Percentiles rank a stretch among this genome's conserved stretches.
phyloP scores from a whole-genome alignment of 2,113 vertebrate species.

The Aspidoscelis tigris region DNA sequence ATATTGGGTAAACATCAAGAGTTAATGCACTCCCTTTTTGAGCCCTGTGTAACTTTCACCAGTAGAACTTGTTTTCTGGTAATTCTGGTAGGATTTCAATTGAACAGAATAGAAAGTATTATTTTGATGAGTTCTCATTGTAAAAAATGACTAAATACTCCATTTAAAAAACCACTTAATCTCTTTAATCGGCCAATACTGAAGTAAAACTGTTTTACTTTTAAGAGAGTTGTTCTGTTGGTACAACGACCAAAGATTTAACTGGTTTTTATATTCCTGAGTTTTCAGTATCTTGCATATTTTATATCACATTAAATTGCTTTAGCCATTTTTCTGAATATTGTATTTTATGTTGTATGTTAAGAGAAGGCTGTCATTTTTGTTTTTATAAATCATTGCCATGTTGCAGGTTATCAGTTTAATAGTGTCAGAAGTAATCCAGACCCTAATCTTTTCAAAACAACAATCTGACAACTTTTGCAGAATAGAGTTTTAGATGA shows the following conservation, averaged over 20 bases:
- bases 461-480: constrained; percentile 65
- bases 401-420: constrained; percentile 69
- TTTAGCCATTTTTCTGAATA: neutral
- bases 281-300: neutral
- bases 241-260: neutral
- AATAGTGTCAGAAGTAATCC: constrained; percentile 70
- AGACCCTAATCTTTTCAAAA: constrained; percentile 69
- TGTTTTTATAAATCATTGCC: constrained; percentile 65
- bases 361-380: constrained; percentile 52
- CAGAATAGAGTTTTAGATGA: constrained; percentile 66
- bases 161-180: neutral
- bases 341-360: constrained; percentile 36
- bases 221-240: no score
- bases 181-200: neutral
- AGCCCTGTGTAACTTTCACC: neutral
- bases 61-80: neutral
- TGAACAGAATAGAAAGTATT: neutral
- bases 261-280: neutral
- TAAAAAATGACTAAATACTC: neutral
- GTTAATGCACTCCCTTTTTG: constrained; percentile 10
- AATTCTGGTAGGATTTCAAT: neutral
- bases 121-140: neutral
- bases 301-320: neutral
- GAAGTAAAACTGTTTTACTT: no score
- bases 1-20: constrained; percentile 25